Conservation (phyloP, 1,140 invertebrate genomes). For the Pseudomyrmex gracilis region DNA sequence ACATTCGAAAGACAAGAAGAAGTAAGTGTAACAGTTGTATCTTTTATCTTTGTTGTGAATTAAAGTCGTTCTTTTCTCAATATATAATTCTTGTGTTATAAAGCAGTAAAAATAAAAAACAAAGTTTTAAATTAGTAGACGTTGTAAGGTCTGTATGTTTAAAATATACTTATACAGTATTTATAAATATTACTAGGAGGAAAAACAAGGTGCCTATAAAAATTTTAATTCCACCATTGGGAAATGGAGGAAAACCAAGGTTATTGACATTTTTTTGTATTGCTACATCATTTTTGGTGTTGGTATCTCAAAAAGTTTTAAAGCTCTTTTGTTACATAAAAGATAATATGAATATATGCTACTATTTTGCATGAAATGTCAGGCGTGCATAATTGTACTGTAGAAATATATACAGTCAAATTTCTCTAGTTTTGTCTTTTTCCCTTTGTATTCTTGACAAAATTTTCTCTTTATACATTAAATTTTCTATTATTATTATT, state of each 20-base stretch:
- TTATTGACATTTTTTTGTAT: constrained; percentile 78
- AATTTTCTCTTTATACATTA: no score
- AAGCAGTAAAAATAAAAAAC: background rate
- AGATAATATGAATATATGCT: background rate
- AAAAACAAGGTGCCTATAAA: constrained; percentile 84
- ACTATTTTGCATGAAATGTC: constrained; percentile 40
- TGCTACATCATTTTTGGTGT: constrained; percentile 39
- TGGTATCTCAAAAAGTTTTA: background rate
- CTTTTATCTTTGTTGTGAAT: no score
- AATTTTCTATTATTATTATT: background rate
- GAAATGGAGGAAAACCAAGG: constrained; percentile 82
- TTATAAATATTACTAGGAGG: constrained; percentile 76
- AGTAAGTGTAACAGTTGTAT: constrained; percentile 73
- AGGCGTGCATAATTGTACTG: background rate
- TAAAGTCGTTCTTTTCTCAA: no score
- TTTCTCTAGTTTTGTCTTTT: no score
- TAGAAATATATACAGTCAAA: background rate
- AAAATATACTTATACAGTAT: constrained; percentile 12
- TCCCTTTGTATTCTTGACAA: no score
- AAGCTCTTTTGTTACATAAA: constrained; percentile 31
- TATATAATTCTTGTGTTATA: background rate
- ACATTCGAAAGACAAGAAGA: constrained; percentile 79
- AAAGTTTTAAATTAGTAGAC: no score
- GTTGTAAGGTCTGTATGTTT: background rate
- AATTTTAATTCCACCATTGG: constrained; percentile 82